Conservation (phyloP, 1,140 invertebrate species). For the Mizuhopecten yessoensis region DNA sequence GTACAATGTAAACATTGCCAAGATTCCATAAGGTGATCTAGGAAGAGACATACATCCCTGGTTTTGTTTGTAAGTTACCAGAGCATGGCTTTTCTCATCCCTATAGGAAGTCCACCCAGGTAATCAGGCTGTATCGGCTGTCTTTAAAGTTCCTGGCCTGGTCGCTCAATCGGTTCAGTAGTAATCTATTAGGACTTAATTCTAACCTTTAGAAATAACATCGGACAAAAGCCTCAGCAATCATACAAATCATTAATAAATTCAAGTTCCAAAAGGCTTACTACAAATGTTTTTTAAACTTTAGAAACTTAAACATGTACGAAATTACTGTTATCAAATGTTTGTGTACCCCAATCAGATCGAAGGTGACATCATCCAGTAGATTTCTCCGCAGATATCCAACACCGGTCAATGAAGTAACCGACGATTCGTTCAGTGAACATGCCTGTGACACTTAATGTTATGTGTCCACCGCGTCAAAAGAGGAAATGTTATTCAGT, state of each 20-base stretch:
- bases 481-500: neutral
- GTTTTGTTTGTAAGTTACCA: slow-evolving; percentile 27
- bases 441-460: neutral
- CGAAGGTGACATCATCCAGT: neutral
- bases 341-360: neutral
- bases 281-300: neutral
- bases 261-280: neutral
- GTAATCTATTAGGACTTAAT: slow-evolving; percentile 39
- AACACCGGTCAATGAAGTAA: slow-evolving; percentile 22
- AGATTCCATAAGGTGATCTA: slow-evolving; percentile 22
- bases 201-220: neutral
- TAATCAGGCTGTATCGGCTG: neutral
- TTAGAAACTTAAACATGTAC: neutral
- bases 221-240: neutral
- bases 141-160: neutral
- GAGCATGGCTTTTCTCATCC: slow-evolving; percentile 4
- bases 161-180: neutral
- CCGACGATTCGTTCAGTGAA: neutral
- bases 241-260: neutral
- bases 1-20: slow-evolving; percentile 21
- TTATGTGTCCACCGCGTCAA: neutral
- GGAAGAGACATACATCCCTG: neutral
- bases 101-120: neutral
- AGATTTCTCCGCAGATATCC: neutral
- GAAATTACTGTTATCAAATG: neutral